Evolutionary conservation across 2,888 invertebrate species (phyloP).

Genomic region (Troides helena): DNA sequence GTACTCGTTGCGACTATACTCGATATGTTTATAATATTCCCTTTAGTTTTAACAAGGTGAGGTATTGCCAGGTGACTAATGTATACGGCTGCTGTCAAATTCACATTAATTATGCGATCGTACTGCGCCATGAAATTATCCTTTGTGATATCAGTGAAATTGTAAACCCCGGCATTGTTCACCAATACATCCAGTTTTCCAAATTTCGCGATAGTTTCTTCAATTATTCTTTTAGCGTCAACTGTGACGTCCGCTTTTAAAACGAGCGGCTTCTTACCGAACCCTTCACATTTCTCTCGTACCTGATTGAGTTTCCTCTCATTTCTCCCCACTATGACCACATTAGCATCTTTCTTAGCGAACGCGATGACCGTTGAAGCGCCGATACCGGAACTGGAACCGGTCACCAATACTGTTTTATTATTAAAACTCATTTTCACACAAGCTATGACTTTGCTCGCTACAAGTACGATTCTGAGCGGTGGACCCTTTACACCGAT

Average conservation of each 20-base stretch:
- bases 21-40: constrained; percentile 92
- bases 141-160: constrained; percentile 31
- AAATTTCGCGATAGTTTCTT: constrained; percentile 39
- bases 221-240: constrained; percentile 38
- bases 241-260: constrained; percentile 45
- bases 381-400: constrained; percentile 46
- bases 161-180: constrained; percentile 46
- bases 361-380: constrained; percentile 45
- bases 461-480: too few relatives aligned
- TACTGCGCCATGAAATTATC: constrained; percentile 38
- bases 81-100: constrained; percentile 39
- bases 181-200: constrained; percentile 40
- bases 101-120: constrained; percentile 39
- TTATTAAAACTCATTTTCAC: constrained; percentile 41
- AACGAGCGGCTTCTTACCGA: constrained; percentile 38
- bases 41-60: constrained; percentile 39
- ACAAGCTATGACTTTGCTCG: too few relatives aligned
- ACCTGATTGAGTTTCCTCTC: constrained; percentile 46
- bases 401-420: constrained; percentile 48
- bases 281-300: constrained; percentile 42
- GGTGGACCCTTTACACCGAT: too few relatives aligned
- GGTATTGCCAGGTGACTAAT: constrained; percentile 40
- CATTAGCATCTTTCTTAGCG: constrained; percentile 49
- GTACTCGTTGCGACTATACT: constrained; percentile 73
- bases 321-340: constrained; percentile 56